phyloP scores from a whole-genome alignment of 2,888 invertebrate genomes.

The Melipona bicolor region DNA sequence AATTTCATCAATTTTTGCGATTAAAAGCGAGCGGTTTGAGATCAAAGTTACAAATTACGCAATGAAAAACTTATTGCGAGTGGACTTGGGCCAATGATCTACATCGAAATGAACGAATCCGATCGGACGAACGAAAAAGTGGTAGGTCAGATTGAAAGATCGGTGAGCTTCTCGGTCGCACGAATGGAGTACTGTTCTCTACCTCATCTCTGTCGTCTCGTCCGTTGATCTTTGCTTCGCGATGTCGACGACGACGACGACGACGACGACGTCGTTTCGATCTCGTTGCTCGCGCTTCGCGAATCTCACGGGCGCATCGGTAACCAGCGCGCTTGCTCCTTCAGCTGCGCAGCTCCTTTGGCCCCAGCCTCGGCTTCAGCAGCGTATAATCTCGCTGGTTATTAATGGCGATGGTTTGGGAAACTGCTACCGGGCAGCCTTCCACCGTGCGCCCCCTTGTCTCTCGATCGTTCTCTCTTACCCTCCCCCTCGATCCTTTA shows the following conservation, averaged over 20 bases:
- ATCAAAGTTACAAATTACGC: too few species aligned
- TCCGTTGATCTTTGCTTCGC: not conserved
- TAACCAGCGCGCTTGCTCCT: slow-evolving; percentile 28
- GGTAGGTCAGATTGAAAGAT: too few species aligned
- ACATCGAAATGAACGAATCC: too few species aligned
- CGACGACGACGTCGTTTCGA: not conserved
- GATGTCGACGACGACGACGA: not conserved
- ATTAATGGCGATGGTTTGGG: slow-evolving; percentile 84
- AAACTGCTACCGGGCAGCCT: slow-evolving; percentile 84
- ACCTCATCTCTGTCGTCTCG: not conserved
- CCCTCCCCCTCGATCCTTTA: slow-evolving; percentile 55
- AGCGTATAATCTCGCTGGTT: slow-evolving; percentile 83
- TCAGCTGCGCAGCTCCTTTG: slow-evolving; percentile 41
- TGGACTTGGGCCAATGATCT: too few species aligned
- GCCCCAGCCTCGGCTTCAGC: slow-evolving; percentile 69
- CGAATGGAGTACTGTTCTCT: too few species aligned
- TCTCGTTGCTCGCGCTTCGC: not conserved
- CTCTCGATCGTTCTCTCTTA: slow-evolving; percentile 59
- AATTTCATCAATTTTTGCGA: too few species aligned
- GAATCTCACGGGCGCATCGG: slow-evolving; percentile 22
- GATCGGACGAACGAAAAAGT: too few species aligned
- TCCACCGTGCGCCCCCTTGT: slow-evolving; percentile 62
- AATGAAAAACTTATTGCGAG: too few species aligned
- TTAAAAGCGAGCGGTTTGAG: too few species aligned
- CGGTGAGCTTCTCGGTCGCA: too few species aligned